Percentiles rank a stretch among this genome's conserved stretches.
Conservation (phyloP, 2,113 vertebrate genomes). For the Psilopsiagon aurifrons region DNA sequence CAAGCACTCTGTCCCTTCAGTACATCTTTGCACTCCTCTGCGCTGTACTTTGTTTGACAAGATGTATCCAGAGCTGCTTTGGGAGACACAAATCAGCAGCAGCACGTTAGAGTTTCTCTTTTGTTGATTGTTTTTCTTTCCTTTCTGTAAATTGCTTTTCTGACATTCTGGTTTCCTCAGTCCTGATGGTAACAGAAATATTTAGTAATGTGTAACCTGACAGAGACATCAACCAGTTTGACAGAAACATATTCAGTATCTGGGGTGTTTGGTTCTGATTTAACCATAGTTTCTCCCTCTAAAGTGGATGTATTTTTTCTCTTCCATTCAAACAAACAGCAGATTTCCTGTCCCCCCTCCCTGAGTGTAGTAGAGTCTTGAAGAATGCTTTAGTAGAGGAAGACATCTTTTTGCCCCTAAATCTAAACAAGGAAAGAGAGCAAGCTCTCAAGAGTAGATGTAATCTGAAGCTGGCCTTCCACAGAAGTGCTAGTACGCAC, state of each 20-base stretch:
- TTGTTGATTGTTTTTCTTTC: neutral
- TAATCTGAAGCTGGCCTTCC: neutral
- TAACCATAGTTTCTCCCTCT: neutral
- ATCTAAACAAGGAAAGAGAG: neutral
- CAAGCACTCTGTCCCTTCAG: neutral
- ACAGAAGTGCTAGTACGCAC: no score
- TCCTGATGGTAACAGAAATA: neutral
- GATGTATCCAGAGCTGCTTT: neutral
- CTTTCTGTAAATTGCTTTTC: neutral
- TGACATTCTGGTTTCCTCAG: neutral
- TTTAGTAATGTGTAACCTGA: neutral
- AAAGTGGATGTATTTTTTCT: neutral
- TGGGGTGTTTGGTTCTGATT: neutral
- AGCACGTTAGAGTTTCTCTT: neutral
- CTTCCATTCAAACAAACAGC: neutral
- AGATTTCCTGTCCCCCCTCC: neutral
- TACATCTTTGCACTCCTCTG: no score
- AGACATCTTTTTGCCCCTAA: neutral
- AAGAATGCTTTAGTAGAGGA: neutral
- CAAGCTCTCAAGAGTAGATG: neutral
- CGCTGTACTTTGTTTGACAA: neutral
- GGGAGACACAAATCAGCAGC: neutral
- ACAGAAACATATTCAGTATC: neutral
- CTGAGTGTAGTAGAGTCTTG: accelerated
- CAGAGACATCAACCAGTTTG: neutral